Conservation (phyloP, 2,797 vertebrate genomes). For the Hapalemur alaotrensis region DNA sequence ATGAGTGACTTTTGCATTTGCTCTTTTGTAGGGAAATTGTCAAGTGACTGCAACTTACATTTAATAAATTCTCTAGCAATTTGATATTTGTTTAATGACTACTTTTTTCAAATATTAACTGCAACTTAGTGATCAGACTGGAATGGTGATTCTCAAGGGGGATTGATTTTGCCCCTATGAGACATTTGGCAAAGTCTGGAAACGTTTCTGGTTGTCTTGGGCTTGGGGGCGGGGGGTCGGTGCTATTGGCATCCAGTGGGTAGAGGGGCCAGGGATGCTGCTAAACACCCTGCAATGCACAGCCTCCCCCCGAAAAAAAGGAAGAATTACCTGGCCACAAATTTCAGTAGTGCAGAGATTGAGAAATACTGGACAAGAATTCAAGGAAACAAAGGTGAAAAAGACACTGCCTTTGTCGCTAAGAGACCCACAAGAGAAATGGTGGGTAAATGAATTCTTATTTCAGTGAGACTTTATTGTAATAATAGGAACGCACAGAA, state of each 20-base stretch:
- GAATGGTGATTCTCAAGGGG: accelerated
- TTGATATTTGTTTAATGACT: not conserved
- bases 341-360: not conserved
- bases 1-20: not conserved
- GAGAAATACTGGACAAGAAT: not conserved
- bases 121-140: too few species aligned
- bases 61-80: not conserved
- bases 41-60: not conserved
- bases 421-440: not conserved
- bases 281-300: accelerated
- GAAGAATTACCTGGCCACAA: not conserved
- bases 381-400: not conserved
- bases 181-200: not conserved
- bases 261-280: not conserved
- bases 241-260: not conserved
- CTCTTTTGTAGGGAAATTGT: not conserved
- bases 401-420: not conserved
- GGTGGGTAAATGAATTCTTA: too few species aligned
- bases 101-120: not conserved
- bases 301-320: accelerated
- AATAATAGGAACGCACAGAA: not conserved
- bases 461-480: accelerated
- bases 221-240: accelerated
- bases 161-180: not conserved
- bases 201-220: not conserved